phyloP scores from a whole-genome alignment of 2,797 vertebrate genomes.

The Intellagama lesueurii region DNA sequence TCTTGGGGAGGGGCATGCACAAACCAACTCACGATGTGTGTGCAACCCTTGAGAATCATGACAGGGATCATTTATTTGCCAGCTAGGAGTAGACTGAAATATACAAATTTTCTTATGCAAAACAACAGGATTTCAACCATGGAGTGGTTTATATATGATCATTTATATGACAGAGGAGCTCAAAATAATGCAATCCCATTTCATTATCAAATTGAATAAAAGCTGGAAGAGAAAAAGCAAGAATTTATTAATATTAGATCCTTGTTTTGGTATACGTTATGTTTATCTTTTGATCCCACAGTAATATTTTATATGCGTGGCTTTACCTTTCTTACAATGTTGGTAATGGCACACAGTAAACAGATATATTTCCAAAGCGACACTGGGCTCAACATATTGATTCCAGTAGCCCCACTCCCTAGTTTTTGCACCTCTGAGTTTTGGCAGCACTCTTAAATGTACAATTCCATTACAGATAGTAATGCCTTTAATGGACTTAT shows the following conservation, averaged over 20 bases:
- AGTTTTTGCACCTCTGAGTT: constrained; percentile 40
- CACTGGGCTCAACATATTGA: neutral
- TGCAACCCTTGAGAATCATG: too few relatives aligned
- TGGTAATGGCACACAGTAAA: neutral
- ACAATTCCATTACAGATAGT: constrained; percentile 7
- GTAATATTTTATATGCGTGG: neutral
- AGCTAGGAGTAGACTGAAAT: too few relatives aligned
- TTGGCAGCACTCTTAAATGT: constrained; percentile 32
- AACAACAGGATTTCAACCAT: too few relatives aligned
- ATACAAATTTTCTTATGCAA: too few relatives aligned
- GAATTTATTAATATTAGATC: constrained; percentile 3
- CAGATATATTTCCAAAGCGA: constrained; percentile 23
- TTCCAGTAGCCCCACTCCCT: neutral
- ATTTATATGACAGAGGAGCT: neutral
- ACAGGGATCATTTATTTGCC: too few relatives aligned
- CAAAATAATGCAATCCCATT: constrained; percentile 17
- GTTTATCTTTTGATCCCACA: neutral
- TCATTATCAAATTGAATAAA: neutral
- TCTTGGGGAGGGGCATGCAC: too few relatives aligned
- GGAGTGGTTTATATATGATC: too few relatives aligned
- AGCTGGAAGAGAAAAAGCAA: neutral
- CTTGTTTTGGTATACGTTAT: neutral
- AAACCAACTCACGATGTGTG: too few relatives aligned
- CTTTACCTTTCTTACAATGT: neutral
- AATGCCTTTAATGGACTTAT: constrained; percentile 45